Evolutionary conservation across 2,888 invertebrate species (phyloP), one percentile per base, ranked within the genome.

Genomic region (Periphyllus acericola): DNA sequence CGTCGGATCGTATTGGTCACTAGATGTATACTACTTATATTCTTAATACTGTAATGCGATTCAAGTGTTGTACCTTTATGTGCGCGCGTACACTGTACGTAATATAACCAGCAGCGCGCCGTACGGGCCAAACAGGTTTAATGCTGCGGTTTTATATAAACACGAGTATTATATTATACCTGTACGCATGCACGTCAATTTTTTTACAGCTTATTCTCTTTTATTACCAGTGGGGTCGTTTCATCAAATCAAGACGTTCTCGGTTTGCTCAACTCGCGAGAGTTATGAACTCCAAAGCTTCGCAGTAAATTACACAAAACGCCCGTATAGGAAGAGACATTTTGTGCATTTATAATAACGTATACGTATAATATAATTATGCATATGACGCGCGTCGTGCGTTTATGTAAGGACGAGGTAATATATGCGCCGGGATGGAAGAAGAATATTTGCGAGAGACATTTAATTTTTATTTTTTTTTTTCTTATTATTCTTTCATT

Each of bases 251-350:
- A 36, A 80, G 36, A 29, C 36, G 80, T 36, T n/a, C 36, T 34
- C n/a, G 66, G 29, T 25, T 40, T 40, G 8, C 4, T 25, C 36
- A 11, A 36, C 36, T n/a, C n/a, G 21, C 25, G 9, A 25, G 71
- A 71, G 14, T 71, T 71, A 71, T 68, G 40, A 40, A 29, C 60
- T 66, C 36, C 34, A 19, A 36, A 80, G 60, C 36, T 36, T 60
- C 17, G 60, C 8, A 9, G 60, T 80, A 60, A 80, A 80, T 36
- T 66, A 60, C 36, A n/a, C 36, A n/a, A 80, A 40, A 80, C 29
- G 40, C 80, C 80, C 80, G 40, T 66, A 71, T 66, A 60, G 79
- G n/a, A n/a, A n/a, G 29, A 36, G 46, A 80, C 36, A 66, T 80
- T n/a, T 80, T n/a, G 29, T 68, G 40, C 21, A 32, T 46, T 40